phyloP scores from a whole-genome alignment of 2,797 vertebrate genomes.

The Xyrichtys novacula region DNA sequence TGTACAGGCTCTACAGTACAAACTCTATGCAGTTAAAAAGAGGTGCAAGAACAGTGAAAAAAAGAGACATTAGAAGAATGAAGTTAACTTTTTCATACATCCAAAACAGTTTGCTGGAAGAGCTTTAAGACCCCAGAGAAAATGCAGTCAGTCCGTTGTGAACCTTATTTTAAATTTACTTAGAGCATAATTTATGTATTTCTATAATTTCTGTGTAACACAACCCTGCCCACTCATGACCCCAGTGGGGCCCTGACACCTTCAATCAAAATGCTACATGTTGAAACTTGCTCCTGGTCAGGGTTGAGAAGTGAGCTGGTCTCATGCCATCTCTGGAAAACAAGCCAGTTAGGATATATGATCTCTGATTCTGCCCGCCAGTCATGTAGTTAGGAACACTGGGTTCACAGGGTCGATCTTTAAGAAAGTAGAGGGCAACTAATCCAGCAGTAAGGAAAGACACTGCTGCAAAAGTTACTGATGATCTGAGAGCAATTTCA shows the following conservation, averaged over 20 bases:
- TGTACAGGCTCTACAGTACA: no score
- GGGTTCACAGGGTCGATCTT: conserved; percentile 19
- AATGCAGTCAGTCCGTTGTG: no score
- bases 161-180: no score
- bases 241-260: background rate
- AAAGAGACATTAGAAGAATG: no score
- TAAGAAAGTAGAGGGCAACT: conserved; percentile 24
- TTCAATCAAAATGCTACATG: background rate
- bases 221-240: background rate
- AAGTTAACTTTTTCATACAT: no score
- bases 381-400: conserved; percentile 15
- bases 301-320: background rate
- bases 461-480: conserved; percentile 4
- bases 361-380: conserved; percentile 24
- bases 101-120: no score
- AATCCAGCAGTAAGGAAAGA: background rate
- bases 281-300: background rate
- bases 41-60: no score
- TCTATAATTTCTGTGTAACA: background rate
- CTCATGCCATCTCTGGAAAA: conserved; percentile 8
- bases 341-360: background rate
- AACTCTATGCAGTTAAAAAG: no score
- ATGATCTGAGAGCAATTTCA: conserved; percentile 2
- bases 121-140: no score
- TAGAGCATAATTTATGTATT: background rate